Conservation (phyloP, 2,888 invertebrate species). For the Chloromyia formosa region DNA sequence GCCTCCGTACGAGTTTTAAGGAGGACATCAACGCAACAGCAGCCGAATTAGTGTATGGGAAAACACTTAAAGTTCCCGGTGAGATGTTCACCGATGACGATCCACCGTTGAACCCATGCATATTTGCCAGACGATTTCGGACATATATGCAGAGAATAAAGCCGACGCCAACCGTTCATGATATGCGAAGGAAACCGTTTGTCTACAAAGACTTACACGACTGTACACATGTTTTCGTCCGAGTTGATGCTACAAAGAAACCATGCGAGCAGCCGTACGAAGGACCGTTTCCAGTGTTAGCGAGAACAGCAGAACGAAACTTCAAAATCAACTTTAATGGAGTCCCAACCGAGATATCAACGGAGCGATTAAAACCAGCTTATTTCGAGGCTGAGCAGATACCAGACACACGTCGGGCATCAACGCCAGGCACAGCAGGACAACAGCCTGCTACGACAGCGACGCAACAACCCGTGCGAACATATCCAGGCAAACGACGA, state of each 20-base stretch:
- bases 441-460: not conserved
- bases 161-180: constrained; percentile 45
- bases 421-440: not conserved
- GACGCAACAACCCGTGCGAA: not conserved
- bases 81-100: constrained; percentile 49
- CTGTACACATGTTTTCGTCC: constrained; percentile 47
- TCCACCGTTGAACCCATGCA: constrained; percentile 21
- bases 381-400: not conserved
- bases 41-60: constrained; percentile 56
- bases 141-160: constrained; percentile 44
- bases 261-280: constrained; percentile 47
- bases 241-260: constrained; percentile 46
- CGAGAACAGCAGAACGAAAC: not conserved
- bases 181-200: constrained; percentile 40
- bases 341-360: not conserved
- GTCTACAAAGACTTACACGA: constrained; percentile 46
- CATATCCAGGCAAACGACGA: not conserved
- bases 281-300: constrained; percentile 47
- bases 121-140: constrained; percentile 43
- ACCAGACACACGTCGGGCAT: not conserved
- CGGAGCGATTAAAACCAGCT: constrained; percentile 13
- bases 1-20: constrained; percentile 54
- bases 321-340: not conserved
- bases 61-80: constrained; percentile 53
- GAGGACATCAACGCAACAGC: constrained; percentile 54